Evolutionary conservation across 2,113 vertebrate genomes (phyloP).

Genomic region (Phrynosoma blainvillii): DNA sequence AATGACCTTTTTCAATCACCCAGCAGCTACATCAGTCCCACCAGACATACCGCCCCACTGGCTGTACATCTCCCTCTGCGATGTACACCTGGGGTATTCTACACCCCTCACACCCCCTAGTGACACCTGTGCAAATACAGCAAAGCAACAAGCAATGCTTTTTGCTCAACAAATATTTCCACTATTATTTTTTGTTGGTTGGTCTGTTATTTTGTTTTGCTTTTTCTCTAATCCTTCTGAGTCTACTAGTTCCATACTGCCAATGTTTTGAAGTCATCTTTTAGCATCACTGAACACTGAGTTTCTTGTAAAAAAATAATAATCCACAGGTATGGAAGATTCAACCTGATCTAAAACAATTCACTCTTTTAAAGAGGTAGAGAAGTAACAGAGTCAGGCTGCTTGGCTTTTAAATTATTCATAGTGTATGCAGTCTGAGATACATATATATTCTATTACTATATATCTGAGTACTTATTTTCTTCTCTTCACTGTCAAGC

Average conservation of each 20-base stretch:
- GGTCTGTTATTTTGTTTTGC: conserved; percentile 6
- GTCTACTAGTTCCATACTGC: conserved; percentile 57
- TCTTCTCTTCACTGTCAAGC: conserved; percentile 51
- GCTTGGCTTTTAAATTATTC: conserved; percentile 67
- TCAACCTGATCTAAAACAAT: conserved; percentile 70
- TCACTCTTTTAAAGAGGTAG: conserved; percentile 65
- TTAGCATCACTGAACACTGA: conserved; percentile 48
- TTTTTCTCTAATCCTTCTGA: conserved; percentile 61
- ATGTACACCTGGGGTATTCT: no score
- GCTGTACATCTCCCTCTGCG: no score
- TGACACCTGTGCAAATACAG: neutral
- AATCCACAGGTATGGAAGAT: conserved; percentile 61
- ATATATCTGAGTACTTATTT: conserved; percentile 58
- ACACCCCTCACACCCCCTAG: no score
- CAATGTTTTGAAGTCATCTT: conserved; percentile 71
- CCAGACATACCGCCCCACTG: no score
- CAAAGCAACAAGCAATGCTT: conserved; percentile 38
- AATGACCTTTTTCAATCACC: no score
- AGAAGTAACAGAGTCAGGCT: conserved; percentile 46
- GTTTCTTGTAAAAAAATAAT: conserved; percentile 48
- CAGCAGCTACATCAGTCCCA: no score
- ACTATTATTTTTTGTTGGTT: conserved; percentile 10
- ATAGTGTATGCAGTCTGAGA: conserved; percentile 67
- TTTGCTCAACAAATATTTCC: conserved; percentile 50
- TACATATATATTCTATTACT: conserved; percentile 61